Evolutionary conservation across 2,797 vertebrate genomes (phyloP).

Genomic region (Tauraco hartlaubi): DNA sequence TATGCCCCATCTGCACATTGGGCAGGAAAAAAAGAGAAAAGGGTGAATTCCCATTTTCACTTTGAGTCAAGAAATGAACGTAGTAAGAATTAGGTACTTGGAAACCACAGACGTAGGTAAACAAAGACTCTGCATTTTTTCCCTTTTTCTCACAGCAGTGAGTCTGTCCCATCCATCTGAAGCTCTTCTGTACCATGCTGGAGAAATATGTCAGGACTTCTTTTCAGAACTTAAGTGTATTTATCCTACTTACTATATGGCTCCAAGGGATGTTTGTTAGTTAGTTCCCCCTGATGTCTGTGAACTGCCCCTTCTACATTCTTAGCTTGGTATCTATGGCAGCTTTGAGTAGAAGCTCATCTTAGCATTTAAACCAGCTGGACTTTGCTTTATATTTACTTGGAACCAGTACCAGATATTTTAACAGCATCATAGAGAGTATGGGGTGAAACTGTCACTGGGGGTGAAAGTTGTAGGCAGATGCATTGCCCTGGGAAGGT

Average conservation of each 20-base stretch:
- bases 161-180: slow-evolving; percentile 77
- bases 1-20: slow-evolving; percentile 85
- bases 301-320: not conserved
- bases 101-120: slow-evolving; percentile 76
- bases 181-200: slow-evolving; percentile 66
- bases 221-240: not conserved
- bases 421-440: not conserved
- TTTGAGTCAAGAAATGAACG: slow-evolving; percentile 85
- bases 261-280: slow-evolving; percentile 14
- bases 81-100: slow-evolving; percentile 73
- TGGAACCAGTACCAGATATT: not conserved
- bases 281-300: not conserved
- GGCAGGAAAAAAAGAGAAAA: slow-evolving; percentile 91
- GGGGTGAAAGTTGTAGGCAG: not conserved
- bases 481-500: not conserved
- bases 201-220: slow-evolving; percentile 8
- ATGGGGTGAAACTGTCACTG: too few relatives aligned
- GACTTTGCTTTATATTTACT: not conserved
- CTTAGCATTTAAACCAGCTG: not conserved
- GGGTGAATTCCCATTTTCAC: slow-evolving; percentile 94
- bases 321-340: not conserved
- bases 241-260: not conserved
- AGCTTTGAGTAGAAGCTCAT: not conserved
- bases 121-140: slow-evolving; percentile 78
- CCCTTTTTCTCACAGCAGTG: slow-evolving; percentile 68